Evolutionary conservation across 2,888 invertebrate genomes (phyloP).

Genomic region (Agonopterix heracliana): DNA sequence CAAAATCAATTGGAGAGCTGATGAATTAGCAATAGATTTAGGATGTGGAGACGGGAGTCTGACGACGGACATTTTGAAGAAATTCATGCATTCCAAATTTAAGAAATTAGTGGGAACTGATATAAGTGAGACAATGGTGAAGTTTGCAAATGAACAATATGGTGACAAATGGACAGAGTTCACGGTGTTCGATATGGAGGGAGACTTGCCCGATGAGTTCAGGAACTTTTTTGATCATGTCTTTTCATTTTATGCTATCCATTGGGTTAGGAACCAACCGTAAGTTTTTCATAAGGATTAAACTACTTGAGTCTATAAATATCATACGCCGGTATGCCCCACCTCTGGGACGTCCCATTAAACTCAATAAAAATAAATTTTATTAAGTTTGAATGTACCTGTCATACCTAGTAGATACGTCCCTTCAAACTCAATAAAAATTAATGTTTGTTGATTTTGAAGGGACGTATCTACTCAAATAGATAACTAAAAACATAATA

Average conservation of each 20-base stretch:
- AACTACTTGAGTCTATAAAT: too few relatives aligned
- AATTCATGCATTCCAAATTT: background rate
- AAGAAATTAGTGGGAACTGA: background rate
- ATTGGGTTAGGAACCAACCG: background rate
- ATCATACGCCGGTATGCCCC: too few relatives aligned
- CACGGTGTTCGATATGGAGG: background rate
- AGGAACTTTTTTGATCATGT: background rate
- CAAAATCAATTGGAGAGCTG: background rate
- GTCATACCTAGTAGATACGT: too few relatives aligned
- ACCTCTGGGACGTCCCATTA: too few relatives aligned
- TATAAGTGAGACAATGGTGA: background rate
- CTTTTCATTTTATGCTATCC: background rate
- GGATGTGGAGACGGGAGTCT: background rate
- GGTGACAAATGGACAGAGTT: background rate
- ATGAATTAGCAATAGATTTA: background rate
- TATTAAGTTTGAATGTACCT: too few relatives aligned
- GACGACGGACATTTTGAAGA: background rate
- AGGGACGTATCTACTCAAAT: too few relatives aligned
- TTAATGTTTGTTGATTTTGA: too few relatives aligned
- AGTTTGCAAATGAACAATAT: background rate
- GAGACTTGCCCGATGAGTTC: background rate
- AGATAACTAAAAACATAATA: too few relatives aligned
- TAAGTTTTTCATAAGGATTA: background rate
- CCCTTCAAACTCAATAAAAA: too few relatives aligned
- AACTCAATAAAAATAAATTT: too few relatives aligned